phyloP scores from a whole-genome alignment of 2,797 vertebrate species.

The Enteromius fasciolatus region DNA sequence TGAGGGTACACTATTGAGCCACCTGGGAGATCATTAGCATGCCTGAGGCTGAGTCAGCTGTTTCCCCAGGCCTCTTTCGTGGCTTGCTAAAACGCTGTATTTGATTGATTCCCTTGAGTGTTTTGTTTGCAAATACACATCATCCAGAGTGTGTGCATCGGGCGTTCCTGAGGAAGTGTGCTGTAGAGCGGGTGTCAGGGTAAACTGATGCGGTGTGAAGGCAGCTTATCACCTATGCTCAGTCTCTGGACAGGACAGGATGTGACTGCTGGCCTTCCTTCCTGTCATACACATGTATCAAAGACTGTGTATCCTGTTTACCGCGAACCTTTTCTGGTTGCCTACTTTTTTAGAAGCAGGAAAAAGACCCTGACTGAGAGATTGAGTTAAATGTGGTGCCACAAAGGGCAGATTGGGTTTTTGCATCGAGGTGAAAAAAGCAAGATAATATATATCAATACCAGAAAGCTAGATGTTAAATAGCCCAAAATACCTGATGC shows the following conservation, averaged over 20 bases:
- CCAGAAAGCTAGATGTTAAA: neutral
- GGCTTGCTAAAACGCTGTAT: neutral
- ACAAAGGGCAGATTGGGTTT: neutral
- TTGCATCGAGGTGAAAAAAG: neutral
- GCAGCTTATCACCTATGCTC: constrained; percentile 19
- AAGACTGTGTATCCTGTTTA: constrained; percentile 76
- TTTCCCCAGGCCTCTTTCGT: constrained; percentile 27
- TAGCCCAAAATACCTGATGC: neutral
- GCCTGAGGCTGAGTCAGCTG: constrained; percentile 25
- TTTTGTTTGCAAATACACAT: constrained; percentile 37
- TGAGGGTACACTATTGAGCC: constrained; percentile 30
- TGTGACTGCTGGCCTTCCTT: constrained; percentile 69
- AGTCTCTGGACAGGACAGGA: constrained; percentile 65
- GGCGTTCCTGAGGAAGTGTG: constrained; percentile 9
- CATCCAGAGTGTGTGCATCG: constrained; percentile 18
- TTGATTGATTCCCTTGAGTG: neutral
- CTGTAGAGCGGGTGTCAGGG: constrained; percentile 5
- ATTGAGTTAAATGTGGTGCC: constrained; percentile 44
- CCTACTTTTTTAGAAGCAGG: constrained; percentile 62
- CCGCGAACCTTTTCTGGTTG: constrained; percentile 51
- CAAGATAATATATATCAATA: neutral
- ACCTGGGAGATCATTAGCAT: constrained; percentile 46
- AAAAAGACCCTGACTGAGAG: constrained; percentile 58
- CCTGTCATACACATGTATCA: constrained; percentile 64
- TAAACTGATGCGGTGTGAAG: constrained; percentile 24